Evolutionary conservation across 2,888 invertebrate species (phyloP), one percentile per base, ranked within the genome.

Genomic region (Camponotus fellah): DNA sequence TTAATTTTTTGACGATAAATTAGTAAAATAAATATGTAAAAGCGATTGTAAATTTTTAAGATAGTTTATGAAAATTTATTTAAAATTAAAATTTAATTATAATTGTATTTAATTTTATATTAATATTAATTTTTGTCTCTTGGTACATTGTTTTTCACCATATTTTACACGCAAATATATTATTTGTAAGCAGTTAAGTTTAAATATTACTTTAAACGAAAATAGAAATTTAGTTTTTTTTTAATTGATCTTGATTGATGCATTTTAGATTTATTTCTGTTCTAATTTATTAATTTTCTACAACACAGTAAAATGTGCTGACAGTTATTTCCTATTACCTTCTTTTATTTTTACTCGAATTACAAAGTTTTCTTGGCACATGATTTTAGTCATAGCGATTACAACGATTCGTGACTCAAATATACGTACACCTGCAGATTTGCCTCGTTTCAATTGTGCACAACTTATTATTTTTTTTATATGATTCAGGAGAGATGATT

Each of bases 361-460:
- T 89, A 68, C 83, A 58, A 65, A 86, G 77, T 88, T 90, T 90
- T 86, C 90, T 90, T 90, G 90, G 90, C 90, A 88, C 89, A 85
- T 66, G 85, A 81, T 86, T 87, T 89, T 79, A 80, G 34, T 74
- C 86, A 84, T 82, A 85, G 77, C 85, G 49, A 17, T 17, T 66
- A 46, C 76, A 83, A 83, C 86, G 84, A 87, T 87, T 86, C 83
- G 84, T 89, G 90, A 90, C 87, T 86, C 82, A 85, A 84, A 88
- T 64, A 75, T 88, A 75, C 75, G 65, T 81, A 87, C 87, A 85
- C 88, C 81, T 85, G 62, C 65, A 40, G 40, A 43, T 62, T 49
- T 77, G n/a, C 32, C 34, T 58, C 32, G 68, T 68, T 68, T 79
- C 46, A 43, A 76, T 82, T 53, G 34, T 26, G 60, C 12, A 21